A percentile compares a stretch with the other conserved stretches of the same genome.
These are phyloP conservation scores for Hirtodrosophila confusa DNA, from an alignment of 2,888 invertebrate genomes.

Conservation along the genomic window DNA sequence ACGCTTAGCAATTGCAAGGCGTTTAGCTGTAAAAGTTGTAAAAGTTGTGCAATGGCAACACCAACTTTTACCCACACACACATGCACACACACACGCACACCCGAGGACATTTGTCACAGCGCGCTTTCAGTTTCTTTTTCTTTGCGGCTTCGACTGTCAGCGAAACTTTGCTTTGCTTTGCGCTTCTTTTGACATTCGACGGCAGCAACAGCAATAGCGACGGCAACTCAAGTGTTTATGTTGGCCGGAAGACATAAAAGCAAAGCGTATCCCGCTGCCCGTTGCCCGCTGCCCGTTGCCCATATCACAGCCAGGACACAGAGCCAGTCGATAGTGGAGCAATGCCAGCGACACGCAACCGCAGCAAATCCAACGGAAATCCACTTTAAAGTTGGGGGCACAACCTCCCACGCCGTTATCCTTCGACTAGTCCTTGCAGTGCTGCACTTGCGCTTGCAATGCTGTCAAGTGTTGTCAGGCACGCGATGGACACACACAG, in stretches of 20 bases:
- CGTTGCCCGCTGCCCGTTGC: not conserved
- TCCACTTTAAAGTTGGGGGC: conserved; percentile 76
- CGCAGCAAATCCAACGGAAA: conserved; percentile 79
- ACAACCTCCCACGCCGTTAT: conserved; percentile 1
- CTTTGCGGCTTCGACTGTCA: conserved; percentile 67
- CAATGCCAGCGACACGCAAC: conserved; percentile 74
- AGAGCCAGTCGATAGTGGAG: conserved; percentile 45
- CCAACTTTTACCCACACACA: conserved; percentile 57
- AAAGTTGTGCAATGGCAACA: conserved; percentile 65
- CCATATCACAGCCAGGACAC: conserved; percentile 1
- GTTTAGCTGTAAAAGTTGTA: conserved; percentile 76
- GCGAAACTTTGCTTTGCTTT: conserved; percentile 66
- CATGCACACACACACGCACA: conserved; percentile 30
- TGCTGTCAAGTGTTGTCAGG: conserved; percentile 69
- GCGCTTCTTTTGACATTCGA: conserved; percentile 57
- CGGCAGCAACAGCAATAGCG: conserved; percentile 11
- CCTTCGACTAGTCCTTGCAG: conserved; percentile 12
- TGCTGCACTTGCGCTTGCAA: conserved; percentile 71
- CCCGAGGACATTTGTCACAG: conserved; percentile 71
- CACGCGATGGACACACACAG: conserved; percentile 73
- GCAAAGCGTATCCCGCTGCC: conserved; percentile 40
- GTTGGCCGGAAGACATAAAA: conserved; percentile 81
- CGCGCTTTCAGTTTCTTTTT: conserved; percentile 33
- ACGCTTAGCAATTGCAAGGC: conserved; percentile 74
- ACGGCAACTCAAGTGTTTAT: conserved; percentile 75